phyloP scores from a whole-genome alignment of 2,113 vertebrate genomes.

The Andinoacara biseriatus region DNA sequence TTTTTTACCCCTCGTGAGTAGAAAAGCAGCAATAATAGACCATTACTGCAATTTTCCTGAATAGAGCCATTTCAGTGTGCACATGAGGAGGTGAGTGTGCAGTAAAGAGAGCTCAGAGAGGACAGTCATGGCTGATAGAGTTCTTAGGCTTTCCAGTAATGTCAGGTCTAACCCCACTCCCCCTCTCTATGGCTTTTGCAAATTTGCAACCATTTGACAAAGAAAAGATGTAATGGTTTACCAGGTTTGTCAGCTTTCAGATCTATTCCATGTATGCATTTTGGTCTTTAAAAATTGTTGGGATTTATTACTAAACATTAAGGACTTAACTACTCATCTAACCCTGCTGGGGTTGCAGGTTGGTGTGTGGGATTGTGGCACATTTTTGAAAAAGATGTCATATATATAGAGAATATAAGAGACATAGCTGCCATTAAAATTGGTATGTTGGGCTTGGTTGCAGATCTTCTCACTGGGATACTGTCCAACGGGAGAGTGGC shows the following conservation, averaged over 20 bases:
- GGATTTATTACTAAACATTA: neutral
- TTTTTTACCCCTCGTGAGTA: conserved; percentile 11
- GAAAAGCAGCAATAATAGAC: conserved; percentile 60
- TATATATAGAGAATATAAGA: neutral
- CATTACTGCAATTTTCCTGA: conserved; percentile 65
- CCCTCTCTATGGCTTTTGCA: neutral
- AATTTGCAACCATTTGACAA: conserved; percentile 1
- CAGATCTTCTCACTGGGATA: conserved; percentile 97
- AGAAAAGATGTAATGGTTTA: neutral
- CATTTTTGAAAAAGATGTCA: neutral
- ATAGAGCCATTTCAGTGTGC: conserved; percentile 62
- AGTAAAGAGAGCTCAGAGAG: conserved; percentile 38
- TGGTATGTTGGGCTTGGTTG: neutral
- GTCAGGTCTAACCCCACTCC: neutral
- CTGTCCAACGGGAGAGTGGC: conserved; percentile 96
- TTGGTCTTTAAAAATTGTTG: neutral
- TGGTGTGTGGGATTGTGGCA: neutral
- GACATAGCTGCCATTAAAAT: neutral
- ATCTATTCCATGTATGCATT: neutral
- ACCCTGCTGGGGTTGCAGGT: neutral
- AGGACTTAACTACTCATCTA: neutral
- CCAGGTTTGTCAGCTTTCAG: neutral
- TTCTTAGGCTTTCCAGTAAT: conserved; percentile 15
- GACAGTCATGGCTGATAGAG: neutral
- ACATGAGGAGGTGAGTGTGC: conserved; percentile 50